phyloP scores from a whole-genome alignment of 2,888 invertebrate genomes.

The Drosophila fungiperda region DNA sequence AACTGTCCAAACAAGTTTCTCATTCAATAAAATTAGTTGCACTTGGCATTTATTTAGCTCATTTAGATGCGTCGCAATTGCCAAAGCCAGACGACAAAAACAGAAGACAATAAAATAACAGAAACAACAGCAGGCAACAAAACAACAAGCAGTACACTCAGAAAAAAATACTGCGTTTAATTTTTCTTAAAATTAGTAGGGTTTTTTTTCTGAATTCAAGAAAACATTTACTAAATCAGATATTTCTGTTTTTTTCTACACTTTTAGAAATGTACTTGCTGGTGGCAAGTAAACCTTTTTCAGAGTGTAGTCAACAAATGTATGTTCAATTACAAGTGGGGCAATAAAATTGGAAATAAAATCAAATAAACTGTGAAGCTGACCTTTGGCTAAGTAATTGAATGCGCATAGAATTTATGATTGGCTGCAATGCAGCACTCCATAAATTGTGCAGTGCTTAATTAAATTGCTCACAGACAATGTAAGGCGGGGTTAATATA shows the following conservation, averaged over 20 bases:
- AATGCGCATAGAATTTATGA: constrained; percentile 69
- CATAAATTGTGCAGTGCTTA: constrained; percentile 66
- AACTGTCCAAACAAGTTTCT: constrained; percentile 3
- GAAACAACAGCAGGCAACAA: constrained; percentile 6
- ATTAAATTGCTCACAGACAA: constrained; percentile 59
- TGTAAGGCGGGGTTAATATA: neutral
- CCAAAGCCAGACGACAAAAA: constrained; percentile 39
- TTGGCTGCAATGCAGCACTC: constrained; percentile 48
- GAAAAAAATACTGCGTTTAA: neutral
- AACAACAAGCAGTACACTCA: neutral
- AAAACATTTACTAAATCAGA: no score
- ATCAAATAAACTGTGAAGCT: constrained; percentile 47
- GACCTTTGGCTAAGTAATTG: constrained; percentile 67
- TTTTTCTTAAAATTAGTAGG: neutral
- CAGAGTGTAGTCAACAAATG: neutral
- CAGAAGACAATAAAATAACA: constrained; percentile 21
- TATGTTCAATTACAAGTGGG: constrained; percentile 38
- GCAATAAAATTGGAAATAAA: constrained; percentile 44
- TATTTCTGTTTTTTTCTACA: no score
- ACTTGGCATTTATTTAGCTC: constrained; percentile 12
- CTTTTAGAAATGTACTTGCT: neutral
- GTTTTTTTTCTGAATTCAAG: no score
- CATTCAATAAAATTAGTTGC: constrained; percentile 5
- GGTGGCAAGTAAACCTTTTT: neutral
- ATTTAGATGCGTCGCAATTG: constrained; percentile 41